Conservation (phyloP, 2,113 vertebrate genomes). For the Lagopus leucura region DNA sequence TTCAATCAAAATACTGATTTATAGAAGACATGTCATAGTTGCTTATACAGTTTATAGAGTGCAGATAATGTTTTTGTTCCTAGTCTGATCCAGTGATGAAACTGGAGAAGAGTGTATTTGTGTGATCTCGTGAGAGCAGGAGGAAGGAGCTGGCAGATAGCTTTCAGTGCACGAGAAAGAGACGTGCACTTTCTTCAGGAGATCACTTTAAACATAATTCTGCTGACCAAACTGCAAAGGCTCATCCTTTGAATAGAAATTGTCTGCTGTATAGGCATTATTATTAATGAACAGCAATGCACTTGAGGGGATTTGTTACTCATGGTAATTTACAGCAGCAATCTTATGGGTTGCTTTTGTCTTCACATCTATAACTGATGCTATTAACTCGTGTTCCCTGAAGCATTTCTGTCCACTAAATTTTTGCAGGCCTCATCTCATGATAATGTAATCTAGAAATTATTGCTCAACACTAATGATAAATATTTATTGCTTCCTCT, state of each 20-base stretch:
- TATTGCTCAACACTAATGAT: neutral
- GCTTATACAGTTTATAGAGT: neutral
- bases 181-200: neutral
- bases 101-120: neutral
- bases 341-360: conserved; percentile 12
- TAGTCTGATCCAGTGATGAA: neutral
- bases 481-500: conserved; percentile 21
- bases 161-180: neutral
- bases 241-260: conserved; percentile 8
- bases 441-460: neutral
- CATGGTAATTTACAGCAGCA: conserved; percentile 29
- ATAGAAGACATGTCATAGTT: neutral
- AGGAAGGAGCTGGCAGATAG: neutral
- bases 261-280: neutral
- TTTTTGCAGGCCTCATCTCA: neutral
- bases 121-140: neutral
- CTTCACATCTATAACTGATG: conserved; percentile 16
- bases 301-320: conserved; percentile 30
- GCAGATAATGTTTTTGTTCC: neutral
- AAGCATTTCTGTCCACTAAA: conserved; percentile 15
- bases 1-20: neutral
- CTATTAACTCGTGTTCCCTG: conserved; percentile 3
- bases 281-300: conserved; percentile 37
- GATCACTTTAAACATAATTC: neutral
- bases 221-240: conserved; percentile 32